Base-by-base conservation (phyloP, 2,113 vertebrate genomes). In the Cervus canadensis region DNA sequence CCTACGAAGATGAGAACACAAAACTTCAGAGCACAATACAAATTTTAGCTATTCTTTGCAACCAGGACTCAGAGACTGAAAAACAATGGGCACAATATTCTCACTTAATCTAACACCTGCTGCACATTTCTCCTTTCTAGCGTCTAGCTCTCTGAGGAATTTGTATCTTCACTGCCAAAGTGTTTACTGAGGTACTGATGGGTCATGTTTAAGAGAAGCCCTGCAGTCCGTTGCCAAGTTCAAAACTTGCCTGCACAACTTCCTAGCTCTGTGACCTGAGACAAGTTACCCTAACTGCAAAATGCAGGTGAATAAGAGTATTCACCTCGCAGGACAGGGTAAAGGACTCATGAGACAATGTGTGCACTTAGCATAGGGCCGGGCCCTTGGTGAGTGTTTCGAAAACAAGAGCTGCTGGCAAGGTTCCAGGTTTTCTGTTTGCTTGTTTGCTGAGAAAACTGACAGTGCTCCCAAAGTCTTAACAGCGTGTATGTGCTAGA, bases 11-110 rank as follows among this genome's bases (percentile, higher is more conserved):
- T 23, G 16, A 95, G n/a, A 95, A 52, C 57, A 62, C 54, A 91
- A 89, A 88, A 82, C 52, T 54, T 88, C 45, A 93, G 14, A 85
- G 71, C 25, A 87, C 43, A 92, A 78, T 82, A 67, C 28, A 89
- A 97, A 79, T 87, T 50, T 91, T 64, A 60, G 57, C 56, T 91
- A 56, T 60, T 90, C 89, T 92, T 76, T 28, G 21, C 93, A 87
- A 50, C 30, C 45, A 48, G 28, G n/a, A 43, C 50, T 83, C 28
- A 84, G 76, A 13, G 26, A 45, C 56, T 83, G 19, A 92, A 89
- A 87, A 76, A 50, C 33, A 57, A 50, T 28, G 26, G 64, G 74
- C 5, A 62, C 52, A 48, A 21, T 50, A 59, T 36, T 91, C 23
- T 91, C 79, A 84, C n/a, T 79, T 91, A 56, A 50, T 83, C n/a